Evolutionary conservation across 2,113 vertebrate genomes (phyloP), one percentile per base, ranked within the genome.

Genomic region (Aspiorhynchus laticeps): DNA sequence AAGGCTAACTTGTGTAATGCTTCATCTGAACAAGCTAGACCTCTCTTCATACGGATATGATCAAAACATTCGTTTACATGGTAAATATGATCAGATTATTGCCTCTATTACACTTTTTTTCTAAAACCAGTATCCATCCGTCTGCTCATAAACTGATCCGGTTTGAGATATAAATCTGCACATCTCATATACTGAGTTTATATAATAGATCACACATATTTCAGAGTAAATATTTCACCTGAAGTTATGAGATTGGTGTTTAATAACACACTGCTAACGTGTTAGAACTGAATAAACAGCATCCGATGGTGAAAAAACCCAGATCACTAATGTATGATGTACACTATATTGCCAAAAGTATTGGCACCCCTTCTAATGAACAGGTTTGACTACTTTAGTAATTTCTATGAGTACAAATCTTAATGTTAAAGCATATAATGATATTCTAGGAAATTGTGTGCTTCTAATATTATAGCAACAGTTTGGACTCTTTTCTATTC

Each of bases 71-170:
- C 89, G 90, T 94, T 95, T 94, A 94, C 91, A 94, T 83, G 89
- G 93, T 94, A 94, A 94, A 93, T 92, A 90, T 33, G 87, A 86
- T 91, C 89, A 92, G 90, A 91, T 84, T 85, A 85, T 91, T 90
- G 87, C 10, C 89, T 92, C 90, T 91, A 88, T 33, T 43, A 56
- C 19, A 51, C 24, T 67, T 80, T 86, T 77, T 38, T 87, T 85
- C 76, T 86, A 85, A 1, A 90, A 17, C 3, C 24, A 36, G 11
- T 7, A 69, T 33, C 1, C n/a, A n/a, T n/a, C n/a, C n/a, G n/a
- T n/a, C 6, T 43, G 36, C 38, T n/a, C n/a, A 26, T 8, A 46
- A 73, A 41, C 0, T 21, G 48, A 36, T 56, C 28, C 31, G 11
- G 17, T 56, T 56, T 78, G 6, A 48, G 2, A 26, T 17, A 79